Evolutionary conservation across 2,113 vertebrate species (phyloP).

Genomic region (Nymphicus hollandicus): DNA sequence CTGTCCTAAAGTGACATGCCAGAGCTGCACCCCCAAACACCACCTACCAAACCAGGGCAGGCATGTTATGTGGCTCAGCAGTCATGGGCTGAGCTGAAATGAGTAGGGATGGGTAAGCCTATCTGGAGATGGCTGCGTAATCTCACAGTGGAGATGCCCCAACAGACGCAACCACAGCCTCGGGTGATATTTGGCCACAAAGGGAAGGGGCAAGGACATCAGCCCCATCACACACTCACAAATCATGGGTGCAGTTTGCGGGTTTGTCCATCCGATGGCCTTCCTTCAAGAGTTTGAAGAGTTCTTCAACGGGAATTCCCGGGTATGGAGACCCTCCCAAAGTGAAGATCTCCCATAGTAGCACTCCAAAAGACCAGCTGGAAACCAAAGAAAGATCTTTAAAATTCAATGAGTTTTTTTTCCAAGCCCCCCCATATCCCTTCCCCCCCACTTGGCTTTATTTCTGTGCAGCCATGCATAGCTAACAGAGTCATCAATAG

Average conservation of each 20-base stretch:
- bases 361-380: constrained; percentile 97
- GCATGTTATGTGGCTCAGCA: rapidly evolving
- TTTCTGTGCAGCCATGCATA: constrained; percentile 62
- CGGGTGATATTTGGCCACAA: background rate
- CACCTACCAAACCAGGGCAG: rapidly evolving
- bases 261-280: constrained; percentile 99
- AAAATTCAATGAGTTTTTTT: constrained; percentile 52
- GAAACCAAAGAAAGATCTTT: constrained; percentile 57
- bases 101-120: background rate
- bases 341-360: constrained; percentile 99
- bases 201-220: background rate
- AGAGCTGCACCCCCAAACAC: rapidly evolving
- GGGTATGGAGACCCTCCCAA: constrained; percentile 96
- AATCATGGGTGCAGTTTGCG: constrained; percentile 94
- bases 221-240: constrained; percentile 77
- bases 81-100: background rate
- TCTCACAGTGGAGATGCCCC: background rate
- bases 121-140: background rate
- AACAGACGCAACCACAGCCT: background rate
- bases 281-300: constrained; percentile 98
- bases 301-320: constrained; percentile 94
- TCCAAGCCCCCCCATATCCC: background rate
- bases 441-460: background rate
- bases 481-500: constrained; percentile 69
- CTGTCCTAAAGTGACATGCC: background rate